Evolutionary conservation across 2,113 vertebrate species (phyloP).

Genomic region (Cephalopholis sonnerati): DNA sequence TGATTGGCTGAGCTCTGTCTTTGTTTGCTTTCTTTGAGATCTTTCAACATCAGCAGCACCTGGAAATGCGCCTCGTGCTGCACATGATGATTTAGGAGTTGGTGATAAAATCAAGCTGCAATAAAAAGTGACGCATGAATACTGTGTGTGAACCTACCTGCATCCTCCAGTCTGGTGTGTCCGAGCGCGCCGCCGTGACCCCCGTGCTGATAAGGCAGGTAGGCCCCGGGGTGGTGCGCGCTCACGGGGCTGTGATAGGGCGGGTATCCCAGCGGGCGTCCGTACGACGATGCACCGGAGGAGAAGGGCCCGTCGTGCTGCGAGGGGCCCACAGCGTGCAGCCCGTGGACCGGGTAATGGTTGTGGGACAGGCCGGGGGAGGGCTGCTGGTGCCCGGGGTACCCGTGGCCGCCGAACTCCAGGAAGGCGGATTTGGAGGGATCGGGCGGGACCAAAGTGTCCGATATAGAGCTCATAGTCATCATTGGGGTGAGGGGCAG

Average conservation of each 20-base stretch:
- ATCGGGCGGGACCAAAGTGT: conserved; percentile 86
- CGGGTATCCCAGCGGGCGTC: conserved; percentile 85
- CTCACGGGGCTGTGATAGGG: conserved; percentile 81
- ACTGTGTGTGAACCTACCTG: conserved; percentile 72
- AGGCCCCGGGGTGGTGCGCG: conserved; percentile 84
- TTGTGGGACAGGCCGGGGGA: conserved; percentile 81
- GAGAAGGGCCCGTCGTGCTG: conserved; percentile 83
- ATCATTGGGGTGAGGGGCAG: conserved; percentile 73
- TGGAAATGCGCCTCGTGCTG: neutral
- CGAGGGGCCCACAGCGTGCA: conserved; percentile 81
- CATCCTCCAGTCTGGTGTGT: conserved; percentile 83
- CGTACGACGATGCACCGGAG: conserved; percentile 79
- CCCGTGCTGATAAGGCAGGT: conserved; percentile 86
- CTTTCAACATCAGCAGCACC: neutral
- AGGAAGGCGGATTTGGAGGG: conserved; percentile 89
- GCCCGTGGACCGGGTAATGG: conserved; percentile 85
- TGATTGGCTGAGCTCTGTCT: neutral
- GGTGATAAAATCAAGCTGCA: neutral
- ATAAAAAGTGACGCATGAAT: neutral
- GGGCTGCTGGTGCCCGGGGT: conserved; percentile 81
- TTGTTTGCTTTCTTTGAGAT: neutral
- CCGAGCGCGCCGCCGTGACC: conserved; percentile 78
- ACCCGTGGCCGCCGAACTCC: conserved; percentile 87
- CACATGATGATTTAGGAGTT: neutral
- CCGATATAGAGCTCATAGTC: conserved; percentile 91